A percentile compares a stretch with the other conserved stretches of the same genome.
Conservation (phyloP, 2,888 invertebrate species). For the Caenorhabditis drosophilae region DNA sequence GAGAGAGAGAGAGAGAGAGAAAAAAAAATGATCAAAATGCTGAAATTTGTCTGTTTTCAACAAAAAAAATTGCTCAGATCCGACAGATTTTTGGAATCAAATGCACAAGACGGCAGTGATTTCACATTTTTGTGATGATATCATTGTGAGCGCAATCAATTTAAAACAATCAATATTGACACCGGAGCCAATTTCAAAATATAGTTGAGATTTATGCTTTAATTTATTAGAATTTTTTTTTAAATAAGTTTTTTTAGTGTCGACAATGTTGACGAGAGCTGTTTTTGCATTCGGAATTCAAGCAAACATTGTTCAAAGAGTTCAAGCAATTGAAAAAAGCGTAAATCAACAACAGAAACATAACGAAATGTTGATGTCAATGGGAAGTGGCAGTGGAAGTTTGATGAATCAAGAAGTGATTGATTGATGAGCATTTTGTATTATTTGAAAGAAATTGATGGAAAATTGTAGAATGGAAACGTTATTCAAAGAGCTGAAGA, state of each 20-base stretch:
- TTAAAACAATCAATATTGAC: conserved; percentile 20
- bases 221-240: not conserved
- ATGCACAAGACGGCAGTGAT: conserved; percentile 30
- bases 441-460: no score
- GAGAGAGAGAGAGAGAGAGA: no score
- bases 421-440: no score
- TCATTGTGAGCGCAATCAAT: conserved; percentile 28
- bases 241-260: not conserved
- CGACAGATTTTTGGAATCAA: conserved; percentile 29
- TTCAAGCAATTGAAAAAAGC: conserved; percentile 30
- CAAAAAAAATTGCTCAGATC: conserved; percentile 19
- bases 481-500: no score
- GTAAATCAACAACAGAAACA: conserved; percentile 23
- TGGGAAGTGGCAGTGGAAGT: not conserved
- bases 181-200: conserved; percentile 1
- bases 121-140: conserved; percentile 29
- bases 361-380: conserved; percentile 6
- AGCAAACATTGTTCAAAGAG: conserved; percentile 26
- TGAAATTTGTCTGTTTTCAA: no score
- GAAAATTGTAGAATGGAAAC: no score
- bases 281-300: conserved; percentile 27
- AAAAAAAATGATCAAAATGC: no score
- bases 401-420: no score
- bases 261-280: conserved; percentile 17
- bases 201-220: not conserved